phyloP scores from a whole-genome alignment of 2,113 vertebrate species.

The Gymnogyps californianus region DNA sequence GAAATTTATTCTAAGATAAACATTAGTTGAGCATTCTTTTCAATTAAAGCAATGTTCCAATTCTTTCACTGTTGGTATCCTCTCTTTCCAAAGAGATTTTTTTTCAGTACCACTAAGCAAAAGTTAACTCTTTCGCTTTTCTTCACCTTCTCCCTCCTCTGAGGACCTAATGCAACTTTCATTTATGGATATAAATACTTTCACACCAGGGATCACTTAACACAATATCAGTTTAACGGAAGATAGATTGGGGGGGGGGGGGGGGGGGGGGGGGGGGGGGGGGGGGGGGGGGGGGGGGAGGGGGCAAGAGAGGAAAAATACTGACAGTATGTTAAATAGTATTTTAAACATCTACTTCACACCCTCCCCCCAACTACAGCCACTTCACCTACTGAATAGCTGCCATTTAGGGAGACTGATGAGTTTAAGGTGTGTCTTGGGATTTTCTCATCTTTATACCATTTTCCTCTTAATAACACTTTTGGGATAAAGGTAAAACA shows the following conservation, averaged over 20 bases:
- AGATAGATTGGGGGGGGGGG: neutral
- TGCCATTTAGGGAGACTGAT: neutral
- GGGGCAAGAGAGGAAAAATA: neutral
- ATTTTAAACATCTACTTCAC: neutral
- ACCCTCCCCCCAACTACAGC: neutral
- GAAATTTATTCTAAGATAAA: slow-evolving; percentile 27
- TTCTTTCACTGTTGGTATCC: neutral
- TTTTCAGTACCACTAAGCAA: neutral
- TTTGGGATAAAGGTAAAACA: neutral
- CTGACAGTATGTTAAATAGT: neutral
- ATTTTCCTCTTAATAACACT: neutral
- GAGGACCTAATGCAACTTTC: neutral
- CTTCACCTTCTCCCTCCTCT: neutral
- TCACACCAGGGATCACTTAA: neutral
- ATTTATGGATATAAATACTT: neutral
- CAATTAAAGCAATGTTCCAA: neutral
- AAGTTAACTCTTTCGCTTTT: neutral
- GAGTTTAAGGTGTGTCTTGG: neutral
- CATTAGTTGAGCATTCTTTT: slow-evolving; percentile 32
- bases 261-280: too few species aligned
- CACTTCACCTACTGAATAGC: neutral
- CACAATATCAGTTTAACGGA: neutral
- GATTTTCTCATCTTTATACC: neutral
- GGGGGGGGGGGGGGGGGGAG: too few species aligned
- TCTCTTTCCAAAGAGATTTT: neutral